Conservation (phyloP, 2,888 invertebrate genomes). For the Pyrrhosoma nymphula region DNA sequence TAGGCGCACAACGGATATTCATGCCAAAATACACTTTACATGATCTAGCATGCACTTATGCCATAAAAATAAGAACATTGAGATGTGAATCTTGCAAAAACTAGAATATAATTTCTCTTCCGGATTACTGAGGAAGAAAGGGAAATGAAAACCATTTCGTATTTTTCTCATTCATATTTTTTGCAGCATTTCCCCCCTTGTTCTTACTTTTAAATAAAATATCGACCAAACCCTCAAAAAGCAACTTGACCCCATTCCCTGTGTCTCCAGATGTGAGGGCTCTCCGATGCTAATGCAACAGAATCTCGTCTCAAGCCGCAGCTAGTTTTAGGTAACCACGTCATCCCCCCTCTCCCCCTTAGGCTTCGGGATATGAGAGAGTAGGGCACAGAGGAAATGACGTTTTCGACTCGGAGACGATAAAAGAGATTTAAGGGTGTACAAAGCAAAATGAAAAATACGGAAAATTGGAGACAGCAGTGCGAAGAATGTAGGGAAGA, state of each 20-base stretch:
- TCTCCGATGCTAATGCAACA: neutral
- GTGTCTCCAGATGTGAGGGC: neutral
- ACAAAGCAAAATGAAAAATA: neutral
- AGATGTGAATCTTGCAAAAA: neutral
- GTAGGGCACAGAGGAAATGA: neutral
- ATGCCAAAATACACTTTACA: too few species aligned
- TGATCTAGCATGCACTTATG: too few species aligned
- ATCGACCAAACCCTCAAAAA: neutral
- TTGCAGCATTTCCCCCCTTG: neutral
- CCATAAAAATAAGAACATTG: neutral
- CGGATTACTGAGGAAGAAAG: neutral
- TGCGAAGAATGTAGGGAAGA: neutral
- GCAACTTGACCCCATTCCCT: slow-evolving; percentile 3
- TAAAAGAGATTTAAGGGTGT: neutral
- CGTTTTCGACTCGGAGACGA: neutral
- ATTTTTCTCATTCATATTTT: neutral
- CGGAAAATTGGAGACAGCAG: neutral
- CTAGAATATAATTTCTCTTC: neutral
- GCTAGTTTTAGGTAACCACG: neutral
- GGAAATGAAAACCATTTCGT: neutral
- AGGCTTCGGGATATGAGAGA: neutral
- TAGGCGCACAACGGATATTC: too few species aligned
- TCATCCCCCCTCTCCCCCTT: neutral
- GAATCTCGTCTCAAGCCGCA: neutral
- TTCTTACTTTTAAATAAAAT: neutral